Conservation (phyloP, 2,797 vertebrate species). For the Uromys caudimaculatus region DNA sequence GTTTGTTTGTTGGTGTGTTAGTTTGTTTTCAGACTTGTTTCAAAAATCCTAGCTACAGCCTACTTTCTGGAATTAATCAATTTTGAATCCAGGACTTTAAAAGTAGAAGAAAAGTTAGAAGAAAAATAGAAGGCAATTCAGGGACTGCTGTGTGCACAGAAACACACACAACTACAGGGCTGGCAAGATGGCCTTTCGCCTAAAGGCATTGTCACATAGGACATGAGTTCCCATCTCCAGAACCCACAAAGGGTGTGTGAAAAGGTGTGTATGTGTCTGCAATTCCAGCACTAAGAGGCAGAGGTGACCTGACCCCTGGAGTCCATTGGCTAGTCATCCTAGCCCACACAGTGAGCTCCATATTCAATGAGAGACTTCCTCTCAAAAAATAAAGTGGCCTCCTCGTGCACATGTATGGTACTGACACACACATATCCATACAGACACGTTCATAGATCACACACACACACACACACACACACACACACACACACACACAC, state of each 20-base stretch:
- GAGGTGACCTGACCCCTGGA: neutral
- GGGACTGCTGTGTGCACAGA: neutral
- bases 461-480: too few species aligned
- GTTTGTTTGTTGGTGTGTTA: neutral
- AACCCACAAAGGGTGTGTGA: neutral
- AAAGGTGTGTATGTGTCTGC: neutral
- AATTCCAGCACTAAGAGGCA: neutral
- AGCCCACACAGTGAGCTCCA: neutral
- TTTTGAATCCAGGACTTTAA: neutral
- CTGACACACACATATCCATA: neutral
- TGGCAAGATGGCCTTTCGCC: neutral
- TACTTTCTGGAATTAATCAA: neutral
- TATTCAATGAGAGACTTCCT: neutral
- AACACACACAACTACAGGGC: neutral
- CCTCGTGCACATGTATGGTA: neutral
- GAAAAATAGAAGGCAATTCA: too few species aligned
- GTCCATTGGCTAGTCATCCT: neutral
- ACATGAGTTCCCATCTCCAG: neutral
- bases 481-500: too few species aligned
- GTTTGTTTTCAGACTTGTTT: neutral
- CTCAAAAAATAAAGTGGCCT: neutral
- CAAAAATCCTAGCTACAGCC: neutral
- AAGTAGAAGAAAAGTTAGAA: neutral
- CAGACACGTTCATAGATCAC: neutral
- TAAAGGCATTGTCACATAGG: neutral